Conservation (phyloP, 2,888 invertebrate genomes). For the Eupithecia subumbrata region DNA sequence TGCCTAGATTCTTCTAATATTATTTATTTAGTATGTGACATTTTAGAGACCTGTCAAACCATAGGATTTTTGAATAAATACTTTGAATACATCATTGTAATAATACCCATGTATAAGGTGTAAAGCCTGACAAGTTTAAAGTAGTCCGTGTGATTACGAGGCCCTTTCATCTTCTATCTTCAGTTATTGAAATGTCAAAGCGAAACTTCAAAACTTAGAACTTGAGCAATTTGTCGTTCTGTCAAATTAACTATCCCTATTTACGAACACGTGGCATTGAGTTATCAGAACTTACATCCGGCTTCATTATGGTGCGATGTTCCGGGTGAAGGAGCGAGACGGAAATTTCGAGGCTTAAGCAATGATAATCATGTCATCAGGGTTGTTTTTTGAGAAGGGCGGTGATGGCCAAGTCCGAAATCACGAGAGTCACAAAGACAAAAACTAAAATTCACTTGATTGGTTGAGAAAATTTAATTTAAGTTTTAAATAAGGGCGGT, state of each 20-base stretch:
- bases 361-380: no score
- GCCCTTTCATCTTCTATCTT: conserved; percentile 12
- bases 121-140: not conserved
- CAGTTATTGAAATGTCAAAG: conserved; percentile 26
- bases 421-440: no score
- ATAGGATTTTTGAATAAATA: no score
- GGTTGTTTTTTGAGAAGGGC: no score
- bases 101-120: not conserved
- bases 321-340: not conserved
- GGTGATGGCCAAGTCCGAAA: no score
- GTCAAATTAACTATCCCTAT: conserved; percentile 14
- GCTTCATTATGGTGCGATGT: conserved; percentile 1
- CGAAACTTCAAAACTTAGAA: conserved; percentile 16
- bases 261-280: conserved; percentile 13
- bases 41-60: no score
- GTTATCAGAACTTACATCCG: conserved; percentile 8
- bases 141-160: not conserved
- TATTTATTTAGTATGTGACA: no score
- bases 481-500: no score
- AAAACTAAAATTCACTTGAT: no score
- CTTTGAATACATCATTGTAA: no score
- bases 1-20: no score
- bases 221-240: conserved; percentile 21
- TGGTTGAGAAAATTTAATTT: no score
- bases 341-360: not conserved